Conservation (phyloP, 2,888 invertebrate genomes). For the Megalurothrips usitatus region DNA sequence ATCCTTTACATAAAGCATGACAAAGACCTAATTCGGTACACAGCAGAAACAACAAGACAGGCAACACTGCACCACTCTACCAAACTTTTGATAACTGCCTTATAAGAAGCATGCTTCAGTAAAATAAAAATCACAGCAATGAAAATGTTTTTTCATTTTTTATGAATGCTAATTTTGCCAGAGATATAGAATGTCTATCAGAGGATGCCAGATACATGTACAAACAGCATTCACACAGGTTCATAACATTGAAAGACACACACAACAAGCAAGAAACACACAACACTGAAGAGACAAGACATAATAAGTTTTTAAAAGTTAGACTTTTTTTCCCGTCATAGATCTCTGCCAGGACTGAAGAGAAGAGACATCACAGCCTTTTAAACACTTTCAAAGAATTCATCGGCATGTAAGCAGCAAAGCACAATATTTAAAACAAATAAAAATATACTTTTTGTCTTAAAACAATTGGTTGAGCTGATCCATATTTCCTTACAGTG, state of each 20-base stretch:
- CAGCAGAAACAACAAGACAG: background rate
- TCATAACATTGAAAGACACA: background rate
- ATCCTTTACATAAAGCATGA: background rate
- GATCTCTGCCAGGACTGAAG: background rate
- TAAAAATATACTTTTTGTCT: background rate
- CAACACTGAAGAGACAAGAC: background rate
- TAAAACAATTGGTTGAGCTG: background rate
- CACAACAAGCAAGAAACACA: background rate
- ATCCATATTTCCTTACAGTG: background rate
- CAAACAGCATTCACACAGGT: background rate
- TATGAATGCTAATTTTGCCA: background rate
- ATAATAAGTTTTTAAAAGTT: background rate
- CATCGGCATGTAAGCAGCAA: background rate
- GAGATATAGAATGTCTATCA: background rate
- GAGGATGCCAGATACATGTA: background rate
- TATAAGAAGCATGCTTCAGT: background rate
- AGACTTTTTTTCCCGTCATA: background rate
- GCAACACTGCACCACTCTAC: background rate
- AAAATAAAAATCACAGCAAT: background rate
- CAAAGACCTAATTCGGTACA: background rate
- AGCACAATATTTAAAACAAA: background rate
- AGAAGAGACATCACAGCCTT: slow-evolving; percentile 11
- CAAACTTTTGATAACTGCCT: background rate
- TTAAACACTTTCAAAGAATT: background rate
- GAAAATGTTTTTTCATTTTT: background rate